Conservation (phyloP, 2,888 invertebrate genomes). For the Mycalesis mineus region DNA sequence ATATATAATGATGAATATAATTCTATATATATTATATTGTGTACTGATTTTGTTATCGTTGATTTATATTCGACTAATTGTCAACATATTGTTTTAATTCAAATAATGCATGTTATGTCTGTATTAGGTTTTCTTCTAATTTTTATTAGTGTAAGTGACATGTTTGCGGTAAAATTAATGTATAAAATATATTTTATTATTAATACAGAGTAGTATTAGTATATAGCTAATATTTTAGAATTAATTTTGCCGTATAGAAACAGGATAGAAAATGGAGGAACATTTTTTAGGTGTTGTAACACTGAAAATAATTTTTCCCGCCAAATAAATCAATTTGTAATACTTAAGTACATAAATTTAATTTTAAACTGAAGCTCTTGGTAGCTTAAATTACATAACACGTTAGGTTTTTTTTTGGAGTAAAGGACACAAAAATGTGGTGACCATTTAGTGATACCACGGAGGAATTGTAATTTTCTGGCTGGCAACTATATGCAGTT, state of each 20-base stretch:
- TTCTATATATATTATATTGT: conserved; percentile 9
- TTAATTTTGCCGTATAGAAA: conserved; percentile 27
- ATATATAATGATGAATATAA: conserved; percentile 3
- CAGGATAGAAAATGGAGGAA: conserved; percentile 3
- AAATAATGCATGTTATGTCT: conserved; percentile 27
- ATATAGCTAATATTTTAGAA: conserved; percentile 29
- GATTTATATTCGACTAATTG: conserved; percentile 4
- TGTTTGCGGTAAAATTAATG: conserved; percentile 27
- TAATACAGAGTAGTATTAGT: conserved; percentile 28
- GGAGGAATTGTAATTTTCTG: too few relatives aligned
- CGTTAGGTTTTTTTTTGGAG: too few relatives aligned
- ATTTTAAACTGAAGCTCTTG: not conserved
- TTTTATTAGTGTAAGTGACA: conserved; percentile 7
- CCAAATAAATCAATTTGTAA: conserved; percentile 22
- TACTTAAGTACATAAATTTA: conserved; percentile 14
- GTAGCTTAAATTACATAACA: too few relatives aligned
- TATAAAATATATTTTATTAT: conserved; percentile 30
- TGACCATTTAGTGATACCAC: too few relatives aligned
- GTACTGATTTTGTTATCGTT: conserved; percentile 10
- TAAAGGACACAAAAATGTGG: too few relatives aligned
- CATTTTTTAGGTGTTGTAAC: conserved; percentile 14
- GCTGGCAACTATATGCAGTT: too few relatives aligned
- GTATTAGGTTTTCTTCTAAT: conserved; percentile 27
- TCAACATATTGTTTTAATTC: conserved; percentile 16
- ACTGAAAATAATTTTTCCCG: conserved; percentile 21